These are phyloP conservation scores for Aricia artaxerxes DNA, from an alignment of 2,888 invertebrate species.

Conservation along the genomic window DNA sequence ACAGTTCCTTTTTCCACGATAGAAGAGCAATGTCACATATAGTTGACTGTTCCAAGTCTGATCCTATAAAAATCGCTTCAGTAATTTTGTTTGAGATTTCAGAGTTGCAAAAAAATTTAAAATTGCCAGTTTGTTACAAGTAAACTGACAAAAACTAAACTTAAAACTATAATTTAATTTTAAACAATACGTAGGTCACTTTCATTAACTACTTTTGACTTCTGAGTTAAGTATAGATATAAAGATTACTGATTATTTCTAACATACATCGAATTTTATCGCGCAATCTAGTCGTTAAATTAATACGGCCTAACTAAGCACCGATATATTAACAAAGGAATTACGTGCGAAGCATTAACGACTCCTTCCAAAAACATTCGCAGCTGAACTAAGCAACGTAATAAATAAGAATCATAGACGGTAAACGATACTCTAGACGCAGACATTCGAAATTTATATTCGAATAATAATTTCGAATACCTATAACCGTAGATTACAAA, in stretches of 20 bases:
- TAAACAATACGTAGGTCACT: too few species aligned
- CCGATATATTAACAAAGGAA: conserved; percentile 39
- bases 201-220: neutral
- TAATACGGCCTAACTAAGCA: conserved; percentile 36
- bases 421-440: conserved; percentile 41
- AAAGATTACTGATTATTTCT: neutral
- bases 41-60: too few species aligned
- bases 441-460: conserved; percentile 60
- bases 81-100: too few species aligned
- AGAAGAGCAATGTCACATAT: too few species aligned
- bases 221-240: neutral
- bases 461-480: conserved; percentile 69
- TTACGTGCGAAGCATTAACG: conserved; percentile 40
- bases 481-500: conserved; percentile 64
- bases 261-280: conserved; percentile 33
- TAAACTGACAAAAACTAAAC: too few species aligned
- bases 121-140: too few species aligned
- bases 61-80: too few species aligned
- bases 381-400: conserved; percentile 35
- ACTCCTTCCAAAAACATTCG: conserved; percentile 42
- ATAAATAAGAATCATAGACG: conserved; percentile 43
- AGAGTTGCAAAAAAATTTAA: too few species aligned
- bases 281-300: conserved; percentile 39
- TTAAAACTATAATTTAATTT: too few species aligned
- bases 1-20: too few species aligned